Base-by-base conservation (phyloP, 1,140 invertebrate species). In the Diachasma alloeum region DNA sequence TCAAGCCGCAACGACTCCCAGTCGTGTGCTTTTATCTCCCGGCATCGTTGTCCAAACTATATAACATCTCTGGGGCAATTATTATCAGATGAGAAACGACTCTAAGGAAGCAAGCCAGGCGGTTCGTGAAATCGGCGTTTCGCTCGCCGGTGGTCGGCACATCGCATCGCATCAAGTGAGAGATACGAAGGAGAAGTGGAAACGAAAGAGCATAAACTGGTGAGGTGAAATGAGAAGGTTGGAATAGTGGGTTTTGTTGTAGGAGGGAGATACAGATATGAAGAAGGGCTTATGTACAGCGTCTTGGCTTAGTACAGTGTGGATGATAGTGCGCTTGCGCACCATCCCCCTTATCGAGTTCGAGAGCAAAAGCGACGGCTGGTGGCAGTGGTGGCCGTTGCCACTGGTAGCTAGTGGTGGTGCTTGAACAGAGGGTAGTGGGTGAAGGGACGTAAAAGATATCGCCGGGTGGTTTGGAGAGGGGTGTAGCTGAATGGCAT, bases 281-380 rank as follows among this genome's bases (percentile, higher is more conserved):
- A 26, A 63, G 59, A 24, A 26, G 59, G 24, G 19, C 24, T 63
- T 26, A 13, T 63, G 24, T 63, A 63, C 13, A 63, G 4, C 19
- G 1, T 46, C 42, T 44, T 48, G 46, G 24, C 11, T 46, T 42
- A 11, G 44, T 48, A 46, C 15, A 56, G 39, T 71, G 13, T 69
- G 3, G 44, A 17, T 72, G 46, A 15, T 26, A 13, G 11, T 48
- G 44, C 79, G 79, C 80, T 81, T 82, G 83, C 84, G 79, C 76
- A 37, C n/a, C 9, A 70, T 72, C 73, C 79, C 82, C 85, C 86
- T 87, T 88, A 87, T 87, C 86, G 86, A 85, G 83, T 87, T 87
- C 83, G 84, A 85, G 84, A 87, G 85, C 79, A 83, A 84, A 85
- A 86, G 84, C 83, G 78, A 82, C 80, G 80, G 78, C 72, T 77